Conservation (phyloP, 2,113 vertebrate genomes). For the Neogale vison region DNA sequence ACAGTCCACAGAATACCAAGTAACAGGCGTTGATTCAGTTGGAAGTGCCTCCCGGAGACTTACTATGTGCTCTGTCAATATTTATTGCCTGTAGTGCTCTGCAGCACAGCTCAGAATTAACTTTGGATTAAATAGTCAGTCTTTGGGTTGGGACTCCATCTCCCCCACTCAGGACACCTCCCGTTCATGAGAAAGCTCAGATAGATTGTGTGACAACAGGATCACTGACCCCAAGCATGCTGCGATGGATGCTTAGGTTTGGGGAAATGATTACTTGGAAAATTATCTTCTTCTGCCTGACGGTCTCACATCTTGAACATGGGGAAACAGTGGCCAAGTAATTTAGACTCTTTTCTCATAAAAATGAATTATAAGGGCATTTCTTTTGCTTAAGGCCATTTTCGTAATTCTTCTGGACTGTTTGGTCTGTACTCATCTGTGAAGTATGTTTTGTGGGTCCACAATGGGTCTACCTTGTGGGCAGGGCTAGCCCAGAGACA, state of each 20-base stretch:
- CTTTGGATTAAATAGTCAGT: not conserved
- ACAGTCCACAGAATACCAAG: not conserved
- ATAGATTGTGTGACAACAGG: not conserved
- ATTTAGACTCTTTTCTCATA: slow-evolving; percentile 40
- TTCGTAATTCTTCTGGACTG: slow-evolving; percentile 4
- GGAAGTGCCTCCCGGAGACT: not conserved
- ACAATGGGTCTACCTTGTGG: not conserved
- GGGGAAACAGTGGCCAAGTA: not conserved
- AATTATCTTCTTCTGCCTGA: not conserved
- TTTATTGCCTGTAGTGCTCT: not conserved
- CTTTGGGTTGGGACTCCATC: not conserved
- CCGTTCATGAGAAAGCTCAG: not conserved
- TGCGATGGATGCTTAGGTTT: not conserved
- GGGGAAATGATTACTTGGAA: not conserved
- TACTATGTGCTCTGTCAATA: not conserved
- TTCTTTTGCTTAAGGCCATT: slow-evolving; percentile 50
- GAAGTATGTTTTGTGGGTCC: not conserved
- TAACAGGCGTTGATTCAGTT: not conserved
- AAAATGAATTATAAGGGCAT: slow-evolving; percentile 26
- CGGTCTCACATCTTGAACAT: not conserved
- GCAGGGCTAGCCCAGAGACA: not conserved
- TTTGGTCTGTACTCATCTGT: slow-evolving; percentile 28
- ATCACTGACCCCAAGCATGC: not conserved
- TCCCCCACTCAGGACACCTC: not conserved
- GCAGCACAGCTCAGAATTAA: not conserved